Evolutionary conservation across 2,113 vertebrate species (phyloP).

Genomic region (Arenaria interpres): DNA sequence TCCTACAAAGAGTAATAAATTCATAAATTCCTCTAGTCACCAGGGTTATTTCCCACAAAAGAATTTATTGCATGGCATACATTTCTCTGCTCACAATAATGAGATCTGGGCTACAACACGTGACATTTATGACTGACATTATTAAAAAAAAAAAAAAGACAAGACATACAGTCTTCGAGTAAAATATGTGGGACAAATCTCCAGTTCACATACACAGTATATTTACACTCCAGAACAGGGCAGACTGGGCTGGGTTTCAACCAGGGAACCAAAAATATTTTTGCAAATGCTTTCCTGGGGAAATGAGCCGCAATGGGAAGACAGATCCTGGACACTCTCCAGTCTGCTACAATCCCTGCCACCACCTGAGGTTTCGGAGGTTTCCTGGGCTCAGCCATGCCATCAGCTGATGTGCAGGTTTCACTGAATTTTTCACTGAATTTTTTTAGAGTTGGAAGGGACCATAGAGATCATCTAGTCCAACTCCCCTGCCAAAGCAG

Average conservation of each 20-base stretch:
- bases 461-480: too few species aligned
- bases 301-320: accelerated
- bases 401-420: accelerated
- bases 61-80: conserved; percentile 52
- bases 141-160: neutral
- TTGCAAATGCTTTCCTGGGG: neutral
- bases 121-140: conserved; percentile 51
- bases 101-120: conserved; percentile 36
- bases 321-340: neutral
- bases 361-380: neutral
- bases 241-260: neutral
- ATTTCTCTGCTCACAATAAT: conserved; percentile 48
- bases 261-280: neutral
- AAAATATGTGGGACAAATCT: neutral
- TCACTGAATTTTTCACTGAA: too few species aligned
- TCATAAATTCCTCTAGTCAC: conserved; percentile 55
- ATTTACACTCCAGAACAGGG: neutral
- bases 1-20: conserved; percentile 55
- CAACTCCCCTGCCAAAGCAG: too few species aligned
- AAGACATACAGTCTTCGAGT: conserved; percentile 14
- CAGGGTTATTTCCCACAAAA: conserved; percentile 54
- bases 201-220: neutral
- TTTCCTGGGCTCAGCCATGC: neutral
- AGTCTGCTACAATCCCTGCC: neutral
- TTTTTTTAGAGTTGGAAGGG: too few species aligned